phyloP scores from a whole-genome alignment of 2,797 vertebrate genomes.

The Avahi laniger region DNA sequence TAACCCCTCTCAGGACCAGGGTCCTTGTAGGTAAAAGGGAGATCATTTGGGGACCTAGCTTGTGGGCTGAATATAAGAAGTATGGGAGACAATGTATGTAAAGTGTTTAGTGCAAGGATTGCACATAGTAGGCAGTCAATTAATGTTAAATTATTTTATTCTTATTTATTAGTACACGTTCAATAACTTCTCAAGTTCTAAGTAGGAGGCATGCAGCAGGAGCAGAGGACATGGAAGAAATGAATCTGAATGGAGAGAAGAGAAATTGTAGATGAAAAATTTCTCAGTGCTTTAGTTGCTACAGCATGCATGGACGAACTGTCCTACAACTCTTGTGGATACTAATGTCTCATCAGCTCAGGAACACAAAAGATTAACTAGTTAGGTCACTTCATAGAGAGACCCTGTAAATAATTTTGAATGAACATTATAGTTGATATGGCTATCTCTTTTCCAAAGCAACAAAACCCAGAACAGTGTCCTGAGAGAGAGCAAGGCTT shows the following conservation, averaged over 20 bases:
- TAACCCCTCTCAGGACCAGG: not conserved
- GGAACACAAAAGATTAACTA: not conserved
- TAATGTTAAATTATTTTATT: conserved; percentile 54
- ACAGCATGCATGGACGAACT: not conserved
- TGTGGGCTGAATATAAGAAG: not conserved
- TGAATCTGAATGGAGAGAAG: conserved; percentile 29
- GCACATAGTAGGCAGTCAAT: conserved; percentile 13
- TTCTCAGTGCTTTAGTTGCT: conserved; percentile 17
- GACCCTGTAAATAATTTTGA: conserved; percentile 27
- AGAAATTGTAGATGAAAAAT: conserved; percentile 24
- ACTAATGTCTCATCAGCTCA: conserved; percentile 19
- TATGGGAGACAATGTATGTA: not conserved
- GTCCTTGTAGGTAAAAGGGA: not conserved
- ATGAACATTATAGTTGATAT: not conserved
- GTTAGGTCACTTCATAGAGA: not conserved
- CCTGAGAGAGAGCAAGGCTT: not conserved
- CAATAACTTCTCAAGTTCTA: conserved; percentile 39
- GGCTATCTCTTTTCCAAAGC: conserved; percentile 33
- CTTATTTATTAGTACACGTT: conserved; percentile 32
- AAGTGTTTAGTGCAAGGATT: conserved; percentile 24
- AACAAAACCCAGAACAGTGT: not conserved
- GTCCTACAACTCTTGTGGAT: not conserved
- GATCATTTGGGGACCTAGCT: not conserved
- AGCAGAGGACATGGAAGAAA: conserved; percentile 36
- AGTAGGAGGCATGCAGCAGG: conserved; percentile 38